Evolutionary conservation across 2,797 vertebrate species (phyloP), one percentile per base, ranked within the genome.

Genomic region (Sphaeramia orbicularis): DNA sequence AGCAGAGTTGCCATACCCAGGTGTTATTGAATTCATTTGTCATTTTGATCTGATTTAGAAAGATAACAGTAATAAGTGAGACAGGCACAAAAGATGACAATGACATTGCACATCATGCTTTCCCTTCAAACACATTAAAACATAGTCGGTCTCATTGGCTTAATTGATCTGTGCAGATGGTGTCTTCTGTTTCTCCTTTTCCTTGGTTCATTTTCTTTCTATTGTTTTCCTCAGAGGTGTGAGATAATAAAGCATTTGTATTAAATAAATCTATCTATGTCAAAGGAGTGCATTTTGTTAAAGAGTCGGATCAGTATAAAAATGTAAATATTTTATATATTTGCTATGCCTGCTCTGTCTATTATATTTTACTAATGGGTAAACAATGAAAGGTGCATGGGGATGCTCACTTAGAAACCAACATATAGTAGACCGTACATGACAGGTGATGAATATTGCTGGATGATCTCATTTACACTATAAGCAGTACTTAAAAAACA

Each of bases 21-120:
- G 91, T 94, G 91, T 91, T 93, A 92, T 86, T 91, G 90, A 93
- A 93, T 92, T 91, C 88, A 92, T 94, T 92, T 93, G 86, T 91
- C 86, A 90, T 93, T 91, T 91, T 94, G 90, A 93, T 89, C 91
- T 88, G 93, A 93, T 93, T 93, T 92, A 72, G 77, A 86, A 81
- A 82, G 91, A 94, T 94, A 90, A 91, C 84, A 43, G 81, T 91
- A 90, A 90, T 91, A 85, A 90, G 74, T 80, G 84, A 88, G 83
- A 90, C 88, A 84, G 88, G 89, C 86, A 83, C 84, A 89, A 81
- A 87, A 92, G 90, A 91, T 89, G 86, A 87, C 80, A 85, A 80
- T 86, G 86, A 83, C 85, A 86, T 84, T 76, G 84, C 85, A 70
- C 85, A 90, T 90, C 85, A 86, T 85, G 83, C 77, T 72, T 88